phyloP scores from a whole-genome alignment of 1,140 invertebrate species.

The Heliconius hewitsoni region DNA sequence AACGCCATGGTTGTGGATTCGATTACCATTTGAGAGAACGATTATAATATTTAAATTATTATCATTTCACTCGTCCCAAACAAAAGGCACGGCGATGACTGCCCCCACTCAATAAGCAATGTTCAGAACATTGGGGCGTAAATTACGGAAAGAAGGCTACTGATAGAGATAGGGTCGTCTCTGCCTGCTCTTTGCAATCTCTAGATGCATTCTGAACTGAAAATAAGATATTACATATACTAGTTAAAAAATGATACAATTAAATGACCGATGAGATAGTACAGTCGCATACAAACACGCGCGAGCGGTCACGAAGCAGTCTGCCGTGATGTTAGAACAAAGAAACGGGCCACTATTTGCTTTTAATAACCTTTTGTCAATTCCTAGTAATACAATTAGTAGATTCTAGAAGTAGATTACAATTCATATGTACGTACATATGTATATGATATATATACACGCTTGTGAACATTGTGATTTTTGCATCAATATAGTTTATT shows the following conservation, averaged over 20 bases:
- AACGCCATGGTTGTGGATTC: too few species aligned
- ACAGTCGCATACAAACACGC: slow-evolving; percentile 9
- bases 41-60: background rate
- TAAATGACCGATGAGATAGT: slow-evolving; percentile 1
- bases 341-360: slow-evolving; percentile 15
- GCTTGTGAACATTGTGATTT: background rate
- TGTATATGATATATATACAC: background rate
- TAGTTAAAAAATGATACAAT: background rate
- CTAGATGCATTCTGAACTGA: too few species aligned
- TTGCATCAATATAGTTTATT: background rate
- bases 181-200: too few species aligned
- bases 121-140: too few species aligned
- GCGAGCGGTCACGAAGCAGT: slow-evolving; percentile 24
- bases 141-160: too few species aligned
- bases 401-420: slow-evolving; percentile 8
- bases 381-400: slow-evolving; percentile 2
- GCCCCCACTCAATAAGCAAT: too few species aligned
- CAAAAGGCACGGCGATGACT: too few species aligned
- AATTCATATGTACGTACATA: background rate
- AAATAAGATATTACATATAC: too few species aligned
- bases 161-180: too few species aligned
- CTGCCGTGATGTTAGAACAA: slow-evolving; percentile 27
- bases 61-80: too few species aligned
- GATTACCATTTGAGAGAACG: background rate
- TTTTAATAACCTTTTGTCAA: slow-evolving; percentile 13